Evolutionary conservation across 2,113 vertebrate genomes (phyloP), one percentile per base, ranked within the genome.

Genomic region (Oxyura jamaicensis): DNA sequence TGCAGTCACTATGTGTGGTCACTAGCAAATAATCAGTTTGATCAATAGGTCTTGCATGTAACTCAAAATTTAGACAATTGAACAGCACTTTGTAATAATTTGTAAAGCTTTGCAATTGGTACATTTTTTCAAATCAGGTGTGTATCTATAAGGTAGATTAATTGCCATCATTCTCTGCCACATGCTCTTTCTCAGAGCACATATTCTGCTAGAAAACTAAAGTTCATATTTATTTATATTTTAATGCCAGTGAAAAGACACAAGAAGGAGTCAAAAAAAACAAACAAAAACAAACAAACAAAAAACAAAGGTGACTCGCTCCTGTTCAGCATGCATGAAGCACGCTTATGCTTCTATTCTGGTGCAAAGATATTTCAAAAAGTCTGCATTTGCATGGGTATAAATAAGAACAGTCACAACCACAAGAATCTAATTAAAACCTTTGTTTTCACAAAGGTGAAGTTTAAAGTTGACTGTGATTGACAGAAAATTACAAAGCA

Each of bases 161-260:
- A 76, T 15, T 0, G 0, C 25, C 33, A 26, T 33, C 42, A 33
- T 10, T n/a, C 53, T 76, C 28, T 75, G 28, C 11, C 56, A 62
- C 11, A 4, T 11, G 19, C 14, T 74, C 41, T 41, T 46, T 29
- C 33, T 76, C 69, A 84, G 76, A 72, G n/a, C 50, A 80, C 67
- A 44, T 12, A 15, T 22, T 72, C 46, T 42, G 10, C 31, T n/a
- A 68, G 39, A 72, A 87, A 90, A 31, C 6, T 3, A 2, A 4
- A 8, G 28, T 35, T 83, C n/a, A n/a, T 21, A 52, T 0, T 0
- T 13, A 21, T 1, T 10, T 58, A 3, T 56, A 36, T 50, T 88
- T 94, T 36, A 91, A 62, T 10, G 65, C 17, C 21, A 0, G 0
- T 42, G 42, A 67, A 79, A 65, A 75, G 67, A 46, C 33, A 72